phyloP scores from a whole-genome alignment of 2,113 vertebrate species.

The Etia nguti region DNA sequence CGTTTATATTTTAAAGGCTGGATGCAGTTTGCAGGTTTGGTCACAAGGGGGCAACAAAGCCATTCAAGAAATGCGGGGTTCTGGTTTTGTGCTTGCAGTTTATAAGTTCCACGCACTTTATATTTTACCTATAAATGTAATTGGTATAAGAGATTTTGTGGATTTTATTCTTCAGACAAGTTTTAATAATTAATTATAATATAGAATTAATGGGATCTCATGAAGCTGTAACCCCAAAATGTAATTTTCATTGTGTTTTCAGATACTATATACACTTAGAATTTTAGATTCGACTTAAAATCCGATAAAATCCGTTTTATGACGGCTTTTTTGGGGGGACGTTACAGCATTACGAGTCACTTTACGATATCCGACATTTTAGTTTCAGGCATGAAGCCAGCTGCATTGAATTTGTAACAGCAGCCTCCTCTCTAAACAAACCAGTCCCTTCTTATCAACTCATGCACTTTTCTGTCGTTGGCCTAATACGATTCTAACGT shows the following conservation, averaged over 20 bases:
- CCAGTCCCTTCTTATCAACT: neutral
- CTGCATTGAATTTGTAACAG: neutral
- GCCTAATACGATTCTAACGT: neutral
- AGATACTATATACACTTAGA: neutral
- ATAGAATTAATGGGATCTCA: neutral
- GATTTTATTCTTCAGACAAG: neutral
- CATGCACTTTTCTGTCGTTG: neutral
- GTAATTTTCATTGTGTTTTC: neutral
- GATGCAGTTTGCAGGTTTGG: neutral
- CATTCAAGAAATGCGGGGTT: neutral
- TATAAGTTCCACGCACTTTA: neutral
- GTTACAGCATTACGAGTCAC: neutral
- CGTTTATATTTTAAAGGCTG: neutral
- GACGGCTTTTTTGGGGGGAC: too few species aligned
- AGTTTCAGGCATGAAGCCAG: neutral
- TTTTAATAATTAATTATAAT: too few species aligned
- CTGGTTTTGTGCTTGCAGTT: neutral
- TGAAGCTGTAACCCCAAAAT: neutral
- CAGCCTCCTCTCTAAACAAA: neutral
- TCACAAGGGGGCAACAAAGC: neutral
- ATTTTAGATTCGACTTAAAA: neutral
- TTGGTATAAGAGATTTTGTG: neutral
- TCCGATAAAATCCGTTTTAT: too few species aligned
- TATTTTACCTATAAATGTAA: neutral
- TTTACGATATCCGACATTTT: neutral